A percentile compares a stretch with the other conserved stretches of the same genome.
phyloP scores from a whole-genome alignment of 2,888 invertebrate species.

The Hirudinaria manillensis region DNA sequence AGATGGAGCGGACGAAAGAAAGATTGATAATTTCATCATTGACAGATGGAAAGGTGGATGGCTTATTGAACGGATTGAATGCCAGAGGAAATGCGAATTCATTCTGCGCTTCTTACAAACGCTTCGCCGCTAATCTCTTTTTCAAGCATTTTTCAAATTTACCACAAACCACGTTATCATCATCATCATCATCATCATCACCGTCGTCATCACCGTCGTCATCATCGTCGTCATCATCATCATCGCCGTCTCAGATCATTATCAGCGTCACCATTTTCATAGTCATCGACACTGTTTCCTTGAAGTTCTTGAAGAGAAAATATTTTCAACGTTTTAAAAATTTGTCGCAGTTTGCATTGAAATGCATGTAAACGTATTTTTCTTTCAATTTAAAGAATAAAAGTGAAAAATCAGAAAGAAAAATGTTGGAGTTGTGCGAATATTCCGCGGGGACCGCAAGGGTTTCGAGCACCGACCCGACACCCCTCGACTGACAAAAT shows the following conservation, averaged over 20 bases:
- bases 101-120: not conserved
- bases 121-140: not conserved
- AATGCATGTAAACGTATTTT: too few relatives aligned
- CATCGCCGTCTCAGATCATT: slow-evolving; percentile 21
- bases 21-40: not conserved
- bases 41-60: not conserved
- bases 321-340: too few relatives aligned
- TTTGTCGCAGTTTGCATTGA: too few relatives aligned
- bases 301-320: slow-evolving; percentile 8
- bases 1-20: not conserved
- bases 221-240: slow-evolving; percentile 28
- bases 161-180: slow-evolving; percentile 6
- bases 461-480: too few relatives aligned
- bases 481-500: too few relatives aligned
- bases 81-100: not conserved
- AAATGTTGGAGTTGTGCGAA: too few relatives aligned
- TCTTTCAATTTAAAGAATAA: too few relatives aligned
- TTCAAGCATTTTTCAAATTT: not conserved
- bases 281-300: not conserved
- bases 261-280: slow-evolving; percentile 23
- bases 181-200: slow-evolving; percentile 27
- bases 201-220: slow-evolving; percentile 18
- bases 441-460: too few relatives aligned
- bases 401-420: too few relatives aligned
- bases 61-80: not conserved